A percentile compares a stretch with the other conserved stretches of the same genome.
Conservation (phyloP, 2,797 vertebrate genomes). For the Amblyopsis hoosieri region DNA sequence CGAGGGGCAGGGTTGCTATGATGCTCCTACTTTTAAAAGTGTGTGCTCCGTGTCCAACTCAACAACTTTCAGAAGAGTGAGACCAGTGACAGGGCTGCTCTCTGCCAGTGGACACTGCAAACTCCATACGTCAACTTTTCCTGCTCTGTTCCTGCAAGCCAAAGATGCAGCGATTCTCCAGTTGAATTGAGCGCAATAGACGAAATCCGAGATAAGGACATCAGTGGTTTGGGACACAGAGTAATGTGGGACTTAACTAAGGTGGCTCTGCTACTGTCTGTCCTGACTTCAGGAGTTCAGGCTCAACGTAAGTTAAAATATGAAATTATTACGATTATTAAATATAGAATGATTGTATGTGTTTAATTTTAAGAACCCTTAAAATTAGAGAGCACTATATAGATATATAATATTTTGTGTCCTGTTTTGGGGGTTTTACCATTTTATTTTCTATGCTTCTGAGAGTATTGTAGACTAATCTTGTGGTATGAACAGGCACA, state of each 20-base stretch:
- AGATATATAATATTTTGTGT: neutral
- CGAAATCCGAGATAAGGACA: conserved; percentile 11
- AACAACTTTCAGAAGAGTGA: conserved; percentile 59
- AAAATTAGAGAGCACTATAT: neutral
- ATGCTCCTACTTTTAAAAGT: conserved; percentile 79
- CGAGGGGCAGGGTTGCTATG: conserved; percentile 79
- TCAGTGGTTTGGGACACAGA: conserved; percentile 14
- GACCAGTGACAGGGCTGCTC: conserved; percentile 43
- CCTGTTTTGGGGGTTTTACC: neutral
- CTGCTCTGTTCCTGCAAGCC: neutral
- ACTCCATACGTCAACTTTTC: conserved; percentile 5
- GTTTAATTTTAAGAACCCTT: no score
- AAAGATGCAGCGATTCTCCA: conserved; percentile 1
- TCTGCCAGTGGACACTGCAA: conserved; percentile 54
- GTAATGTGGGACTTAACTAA: conserved; percentile 78
- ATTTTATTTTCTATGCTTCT: neutral
- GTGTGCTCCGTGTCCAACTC: conserved; percentile 61
- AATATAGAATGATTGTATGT: neutral
- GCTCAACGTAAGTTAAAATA: conserved; percentile 75
- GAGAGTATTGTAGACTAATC: neutral
- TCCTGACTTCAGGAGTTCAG: conserved; percentile 62
- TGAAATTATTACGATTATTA: neutral
- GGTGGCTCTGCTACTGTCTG: conserved; percentile 65
- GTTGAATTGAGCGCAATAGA: conserved; percentile 24
- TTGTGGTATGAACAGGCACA: conserved; percentile 14